phyloP scores from a whole-genome alignment of 1,140 invertebrate genomes.

The Drosophila carrolli region DNA sequence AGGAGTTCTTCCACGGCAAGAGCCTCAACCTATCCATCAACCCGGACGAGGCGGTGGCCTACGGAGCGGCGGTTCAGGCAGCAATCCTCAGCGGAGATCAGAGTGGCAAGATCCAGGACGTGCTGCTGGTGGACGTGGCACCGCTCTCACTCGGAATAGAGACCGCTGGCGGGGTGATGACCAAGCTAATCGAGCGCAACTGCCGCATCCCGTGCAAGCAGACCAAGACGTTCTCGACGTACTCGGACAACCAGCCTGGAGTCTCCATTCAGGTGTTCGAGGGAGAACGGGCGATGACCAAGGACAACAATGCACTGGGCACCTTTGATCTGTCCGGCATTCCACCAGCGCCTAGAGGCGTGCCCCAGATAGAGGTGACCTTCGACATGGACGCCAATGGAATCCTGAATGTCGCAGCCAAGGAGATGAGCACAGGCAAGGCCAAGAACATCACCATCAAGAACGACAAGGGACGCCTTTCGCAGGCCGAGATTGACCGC shows the following conservation, averaged over 20 bases:
- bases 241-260: slow-evolving; percentile 89
- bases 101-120: slow-evolving; percentile 90
- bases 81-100: slow-evolving; percentile 90
- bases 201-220: slow-evolving; percentile 88
- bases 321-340: slow-evolving; percentile 92
- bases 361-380: slow-evolving; percentile 91
- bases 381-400: slow-evolving; percentile 88
- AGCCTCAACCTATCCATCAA: slow-evolving; percentile 90
- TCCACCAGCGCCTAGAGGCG: slow-evolving; percentile 91
- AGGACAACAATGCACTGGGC: slow-evolving; percentile 91
- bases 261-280: slow-evolving; percentile 88
- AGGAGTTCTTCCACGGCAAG: slow-evolving; percentile 89
- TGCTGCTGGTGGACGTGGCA: slow-evolving; percentile 86
- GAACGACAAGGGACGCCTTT: slow-evolving; percentile 92
- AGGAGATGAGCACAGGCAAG: slow-evolving; percentile 86
- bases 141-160: slow-evolving; percentile 87
- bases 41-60: slow-evolving; percentile 92
- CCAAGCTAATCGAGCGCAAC: slow-evolving; percentile 88
- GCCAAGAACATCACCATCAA: slow-evolving; percentile 92
- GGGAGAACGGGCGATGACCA: slow-evolving; percentile 87
- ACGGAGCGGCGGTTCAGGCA: slow-evolving; percentile 91
- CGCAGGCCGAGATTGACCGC: slow-evolving; percentile 92
- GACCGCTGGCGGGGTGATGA: slow-evolving; percentile 88
- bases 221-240: slow-evolving; percentile 88
- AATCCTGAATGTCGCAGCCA: slow-evolving; percentile 88